These are phyloP conservation scores for Atlantisia rogersi DNA, from an alignment of 2,113 vertebrate genomes.

Conservation along the genomic window DNA sequence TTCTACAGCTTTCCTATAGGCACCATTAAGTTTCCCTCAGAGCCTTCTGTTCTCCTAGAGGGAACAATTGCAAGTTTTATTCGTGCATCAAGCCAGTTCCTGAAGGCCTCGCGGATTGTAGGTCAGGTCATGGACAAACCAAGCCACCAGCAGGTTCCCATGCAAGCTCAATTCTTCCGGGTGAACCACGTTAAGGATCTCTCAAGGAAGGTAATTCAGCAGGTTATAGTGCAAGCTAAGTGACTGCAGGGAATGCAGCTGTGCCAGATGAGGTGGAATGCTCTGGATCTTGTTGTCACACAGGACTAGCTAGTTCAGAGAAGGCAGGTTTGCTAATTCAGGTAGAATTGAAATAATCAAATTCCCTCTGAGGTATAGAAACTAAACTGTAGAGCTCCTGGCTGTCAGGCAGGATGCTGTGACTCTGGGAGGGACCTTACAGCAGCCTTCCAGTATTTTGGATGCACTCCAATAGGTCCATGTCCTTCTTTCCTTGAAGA, in stretches of 20 bases:
- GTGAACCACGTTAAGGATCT: constrained; percentile 92
- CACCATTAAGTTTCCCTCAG: too few species aligned
- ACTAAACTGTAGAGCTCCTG: constrained; percentile 81
- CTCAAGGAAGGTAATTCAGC: constrained; percentile 93
- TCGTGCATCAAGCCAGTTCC: constrained; percentile 80
- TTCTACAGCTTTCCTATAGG: too few species aligned
- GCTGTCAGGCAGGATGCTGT: too few species aligned
- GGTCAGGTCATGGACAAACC: constrained; percentile 80
- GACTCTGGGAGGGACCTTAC: too few species aligned
- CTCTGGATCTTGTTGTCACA: constrained; percentile 99
- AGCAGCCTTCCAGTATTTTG: too few species aligned
- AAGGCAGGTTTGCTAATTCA: constrained; percentile 92
- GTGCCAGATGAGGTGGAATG: constrained; percentile 94
- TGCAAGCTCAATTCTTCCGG: constrained; percentile 95
- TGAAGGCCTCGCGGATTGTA: constrained; percentile 80
- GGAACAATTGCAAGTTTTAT: constrained; percentile 70
- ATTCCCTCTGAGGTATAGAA: constrained; percentile 96
- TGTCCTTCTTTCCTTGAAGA: too few species aligned
- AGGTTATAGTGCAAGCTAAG: constrained; percentile 98
- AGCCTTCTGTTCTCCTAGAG: too few species aligned
- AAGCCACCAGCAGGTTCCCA: constrained; percentile 93
- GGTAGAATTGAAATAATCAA: constrained; percentile 92
- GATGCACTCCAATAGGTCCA: too few species aligned
- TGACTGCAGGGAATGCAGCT: constrained; percentile 93
- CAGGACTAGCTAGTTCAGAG: constrained; percentile 91